A percentile compares a stretch with the other conserved stretches of the same genome.
phyloP scores from a whole-genome alignment of 2,113 vertebrate genomes.

The Ifrita kowaldi region DNA sequence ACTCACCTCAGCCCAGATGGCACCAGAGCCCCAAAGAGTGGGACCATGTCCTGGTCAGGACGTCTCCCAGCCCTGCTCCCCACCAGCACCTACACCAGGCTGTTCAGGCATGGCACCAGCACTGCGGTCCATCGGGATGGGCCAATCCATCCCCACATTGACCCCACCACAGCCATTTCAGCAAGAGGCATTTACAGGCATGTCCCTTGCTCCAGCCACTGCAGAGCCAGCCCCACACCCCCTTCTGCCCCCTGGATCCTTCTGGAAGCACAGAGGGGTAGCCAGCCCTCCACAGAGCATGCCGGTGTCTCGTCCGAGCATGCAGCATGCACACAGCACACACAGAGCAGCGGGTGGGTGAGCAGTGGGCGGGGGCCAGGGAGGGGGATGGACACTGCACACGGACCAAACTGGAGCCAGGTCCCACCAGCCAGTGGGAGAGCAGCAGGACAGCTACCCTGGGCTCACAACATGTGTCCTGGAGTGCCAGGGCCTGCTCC shows the following conservation, averaged over 20 bases:
- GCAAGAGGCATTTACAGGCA: not conserved
- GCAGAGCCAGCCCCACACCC: not conserved
- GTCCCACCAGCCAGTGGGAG: not conserved
- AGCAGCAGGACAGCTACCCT: accelerated
- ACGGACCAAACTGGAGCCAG: not conserved
- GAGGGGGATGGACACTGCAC: not conserved
- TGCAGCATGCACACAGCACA: constrained; percentile 61
- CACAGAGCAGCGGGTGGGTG: not conserved
- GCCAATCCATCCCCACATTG: not conserved
- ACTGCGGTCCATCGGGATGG: accelerated
- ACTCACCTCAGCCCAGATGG: not conserved
- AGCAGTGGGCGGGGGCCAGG: not conserved
- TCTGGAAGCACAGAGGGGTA: not conserved
- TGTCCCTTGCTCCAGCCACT: not conserved
- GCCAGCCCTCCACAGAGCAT: not conserved
- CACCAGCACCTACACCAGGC: not conserved
- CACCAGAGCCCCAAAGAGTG: not conserved
- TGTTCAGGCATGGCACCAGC: not conserved
- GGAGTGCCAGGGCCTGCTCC: not conserved
- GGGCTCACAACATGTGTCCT: not conserved
- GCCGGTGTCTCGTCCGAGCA: not conserved
- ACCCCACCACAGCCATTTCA: not conserved
- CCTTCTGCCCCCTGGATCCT: not conserved
- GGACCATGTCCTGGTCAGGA: not conserved
- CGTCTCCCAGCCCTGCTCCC: not conserved